A percentile compares a stretch with the other conserved stretches of the same genome.
phyloP scores from a whole-genome alignment of 2,888 invertebrate species.

The Yponomeuta evonymella region DNA sequence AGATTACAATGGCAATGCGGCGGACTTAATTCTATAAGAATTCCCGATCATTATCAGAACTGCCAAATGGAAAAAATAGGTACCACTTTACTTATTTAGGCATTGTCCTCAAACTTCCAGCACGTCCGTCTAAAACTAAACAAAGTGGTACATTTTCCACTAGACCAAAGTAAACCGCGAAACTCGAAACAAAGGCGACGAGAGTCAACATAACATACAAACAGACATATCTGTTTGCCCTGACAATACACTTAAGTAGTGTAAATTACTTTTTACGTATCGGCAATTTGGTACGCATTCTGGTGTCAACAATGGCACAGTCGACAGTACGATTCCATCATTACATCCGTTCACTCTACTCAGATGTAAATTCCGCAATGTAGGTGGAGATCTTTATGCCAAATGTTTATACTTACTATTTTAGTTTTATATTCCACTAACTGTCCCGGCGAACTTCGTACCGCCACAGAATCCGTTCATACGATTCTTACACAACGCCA shows the following conservation, averaged over 20 bases:
- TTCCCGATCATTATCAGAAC: no score
- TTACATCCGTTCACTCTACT: not conserved
- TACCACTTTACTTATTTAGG: no score
- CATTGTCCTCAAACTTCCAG: not conserved
- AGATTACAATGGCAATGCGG: no score
- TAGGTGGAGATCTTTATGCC: no score
- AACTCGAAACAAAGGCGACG: not conserved
- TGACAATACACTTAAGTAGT: not conserved
- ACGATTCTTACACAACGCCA: no score
- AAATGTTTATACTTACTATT: no score
- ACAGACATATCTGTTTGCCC: not conserved
- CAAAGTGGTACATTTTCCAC: not conserved
- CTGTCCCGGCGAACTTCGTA: no score
- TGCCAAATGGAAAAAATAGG: no score
- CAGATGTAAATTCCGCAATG: no score
- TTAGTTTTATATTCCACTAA: no score
- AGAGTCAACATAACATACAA: not conserved
- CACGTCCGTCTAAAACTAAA: not conserved
- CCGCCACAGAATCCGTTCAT: no score
- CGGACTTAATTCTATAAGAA: no score
- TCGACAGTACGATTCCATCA: not conserved
- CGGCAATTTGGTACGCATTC: not conserved
- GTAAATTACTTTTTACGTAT: not conserved
- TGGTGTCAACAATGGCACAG: not conserved
- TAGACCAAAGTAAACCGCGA: not conserved